Conservation (phyloP, 2,888 invertebrate species). For the Noctua pronuba region DNA sequence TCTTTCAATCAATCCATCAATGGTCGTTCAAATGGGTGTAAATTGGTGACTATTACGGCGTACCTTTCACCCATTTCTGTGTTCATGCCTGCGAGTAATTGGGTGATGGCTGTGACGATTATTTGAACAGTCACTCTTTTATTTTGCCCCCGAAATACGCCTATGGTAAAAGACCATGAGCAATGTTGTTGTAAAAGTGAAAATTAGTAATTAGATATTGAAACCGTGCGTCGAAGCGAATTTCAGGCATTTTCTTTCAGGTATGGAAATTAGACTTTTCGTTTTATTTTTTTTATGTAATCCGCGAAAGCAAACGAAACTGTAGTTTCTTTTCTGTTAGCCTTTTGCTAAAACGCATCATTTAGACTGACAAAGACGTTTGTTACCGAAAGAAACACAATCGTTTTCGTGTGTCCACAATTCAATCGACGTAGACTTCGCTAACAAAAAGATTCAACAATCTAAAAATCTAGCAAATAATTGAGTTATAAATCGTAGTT, state of each 20-base stretch:
- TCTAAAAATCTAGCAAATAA: constrained; percentile 64
- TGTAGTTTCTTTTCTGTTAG: constrained; percentile 18
- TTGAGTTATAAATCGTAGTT: constrained; percentile 68
- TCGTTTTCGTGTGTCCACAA: constrained; percentile 33
- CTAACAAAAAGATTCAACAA: constrained; percentile 51
- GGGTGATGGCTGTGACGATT: constrained; percentile 63
- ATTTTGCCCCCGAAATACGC: constrained; percentile 50
- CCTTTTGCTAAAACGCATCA: constrained; percentile 12
- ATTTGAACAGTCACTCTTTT: constrained; percentile 68
- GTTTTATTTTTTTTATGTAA: constrained; percentile 22
- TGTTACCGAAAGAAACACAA: constrained; percentile 44
- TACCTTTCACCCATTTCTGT: constrained; percentile 83
- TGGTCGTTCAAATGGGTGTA: constrained; percentile 78
- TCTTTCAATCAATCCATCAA: constrained; percentile 76
- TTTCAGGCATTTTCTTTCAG: constrained; percentile 14
- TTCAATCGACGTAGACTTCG: constrained; percentile 32
- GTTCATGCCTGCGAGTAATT: constrained; percentile 69
- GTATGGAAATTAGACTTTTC: not conserved
- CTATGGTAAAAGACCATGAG: constrained; percentile 40
- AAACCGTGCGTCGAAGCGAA: constrained; percentile 21
- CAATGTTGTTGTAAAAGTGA: constrained; percentile 56
- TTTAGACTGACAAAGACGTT: constrained; percentile 28
- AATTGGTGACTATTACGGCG: constrained; percentile 79
- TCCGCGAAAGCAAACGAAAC: constrained; percentile 32
- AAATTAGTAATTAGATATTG: constrained; percentile 48